Percentiles rank a stretch among this genome's conserved stretches.
Conservation (phyloP, 2,888 invertebrate genomes). For the Plagodis dolabraria region DNA sequence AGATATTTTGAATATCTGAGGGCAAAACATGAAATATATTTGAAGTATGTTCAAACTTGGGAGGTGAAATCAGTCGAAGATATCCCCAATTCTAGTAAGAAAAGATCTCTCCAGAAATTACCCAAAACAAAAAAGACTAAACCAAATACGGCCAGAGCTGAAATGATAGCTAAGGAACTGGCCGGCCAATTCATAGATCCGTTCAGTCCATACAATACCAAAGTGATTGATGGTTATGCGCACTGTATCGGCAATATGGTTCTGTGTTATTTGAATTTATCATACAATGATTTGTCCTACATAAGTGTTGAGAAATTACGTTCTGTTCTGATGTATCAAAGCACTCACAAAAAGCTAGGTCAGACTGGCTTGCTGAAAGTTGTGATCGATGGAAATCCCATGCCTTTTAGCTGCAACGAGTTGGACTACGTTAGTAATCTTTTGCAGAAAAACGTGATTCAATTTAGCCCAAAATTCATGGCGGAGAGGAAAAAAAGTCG, state of each 20-base stretch:
- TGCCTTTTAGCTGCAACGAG: slow-evolving; percentile 51
- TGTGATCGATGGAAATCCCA: slow-evolving; percentile 58
- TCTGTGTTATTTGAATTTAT: slow-evolving; percentile 61
- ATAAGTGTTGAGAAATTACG: slow-evolving; percentile 48
- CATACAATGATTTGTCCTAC: slow-evolving; percentile 59
- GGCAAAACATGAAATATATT: slow-evolving; percentile 28
- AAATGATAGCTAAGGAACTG: slow-evolving; percentile 43
- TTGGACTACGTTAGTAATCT: slow-evolving; percentile 40
- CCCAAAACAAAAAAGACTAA: background rate
- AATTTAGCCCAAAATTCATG: slow-evolving; percentile 14
- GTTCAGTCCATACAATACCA: slow-evolving; percentile 38
- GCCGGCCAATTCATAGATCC: slow-evolving; percentile 53
- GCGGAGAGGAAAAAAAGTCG: slow-evolving; percentile 25
- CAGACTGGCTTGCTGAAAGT: slow-evolving; percentile 53
- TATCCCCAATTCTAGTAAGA: slow-evolving; percentile 32
- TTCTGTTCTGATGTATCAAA: slow-evolving; percentile 52
- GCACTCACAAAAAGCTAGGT: slow-evolving; percentile 30
- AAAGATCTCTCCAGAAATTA: slow-evolving; percentile 2
- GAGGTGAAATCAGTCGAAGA: slow-evolving; percentile 37
- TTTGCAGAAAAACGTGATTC: slow-evolving; percentile 34
- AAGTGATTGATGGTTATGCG: slow-evolving; percentile 34
- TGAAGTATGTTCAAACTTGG: background rate
- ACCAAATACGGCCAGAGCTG: slow-evolving; percentile 35
- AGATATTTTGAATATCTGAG: slow-evolving; percentile 42
- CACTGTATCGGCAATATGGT: slow-evolving; percentile 56